These are phyloP conservation scores for Solea senegalensis DNA, from an alignment of 2,113 vertebrate genomes.

Conservation along the genomic window DNA sequence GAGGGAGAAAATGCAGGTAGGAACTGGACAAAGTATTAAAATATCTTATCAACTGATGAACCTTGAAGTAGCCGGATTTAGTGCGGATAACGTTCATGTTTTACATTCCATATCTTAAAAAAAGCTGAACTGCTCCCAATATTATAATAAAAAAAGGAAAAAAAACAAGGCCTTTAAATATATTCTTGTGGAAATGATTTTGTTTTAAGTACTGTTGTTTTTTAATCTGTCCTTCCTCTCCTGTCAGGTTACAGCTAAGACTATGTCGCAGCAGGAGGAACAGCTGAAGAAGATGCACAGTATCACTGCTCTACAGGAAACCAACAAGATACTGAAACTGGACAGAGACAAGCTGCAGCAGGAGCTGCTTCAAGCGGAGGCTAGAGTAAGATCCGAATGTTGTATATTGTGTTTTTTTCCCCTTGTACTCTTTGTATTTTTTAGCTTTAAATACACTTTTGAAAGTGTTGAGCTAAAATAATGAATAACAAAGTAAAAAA, in stretches of 20 bases:
- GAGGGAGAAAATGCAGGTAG: constrained; percentile 94
- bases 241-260: constrained; percentile 88
- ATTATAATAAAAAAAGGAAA: no score
- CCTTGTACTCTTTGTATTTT: constrained; percentile 39
- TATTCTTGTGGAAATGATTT: no score
- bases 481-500: no score
- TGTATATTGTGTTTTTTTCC: neutral
- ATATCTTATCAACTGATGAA: neutral
- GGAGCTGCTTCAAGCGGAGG: constrained; percentile 89
- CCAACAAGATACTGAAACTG: constrained; percentile 88
- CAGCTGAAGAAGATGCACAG: constrained; percentile 94
- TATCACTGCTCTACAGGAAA: constrained; percentile 89
- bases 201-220: neutral
- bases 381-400: constrained; percentile 76
- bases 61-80: neutral
- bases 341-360: constrained; percentile 90
- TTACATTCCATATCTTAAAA: no score
- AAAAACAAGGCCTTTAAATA: no score
- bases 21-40: neutral
- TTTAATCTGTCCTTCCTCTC: neutral
- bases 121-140: no score
- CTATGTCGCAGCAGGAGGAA: constrained; percentile 91
- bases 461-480: no score
- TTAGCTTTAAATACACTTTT: no score
- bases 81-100: no score